These are phyloP conservation scores for Prunella himalayana DNA, from an alignment of 2,113 vertebrate genomes.

Conservation along the genomic window DNA sequence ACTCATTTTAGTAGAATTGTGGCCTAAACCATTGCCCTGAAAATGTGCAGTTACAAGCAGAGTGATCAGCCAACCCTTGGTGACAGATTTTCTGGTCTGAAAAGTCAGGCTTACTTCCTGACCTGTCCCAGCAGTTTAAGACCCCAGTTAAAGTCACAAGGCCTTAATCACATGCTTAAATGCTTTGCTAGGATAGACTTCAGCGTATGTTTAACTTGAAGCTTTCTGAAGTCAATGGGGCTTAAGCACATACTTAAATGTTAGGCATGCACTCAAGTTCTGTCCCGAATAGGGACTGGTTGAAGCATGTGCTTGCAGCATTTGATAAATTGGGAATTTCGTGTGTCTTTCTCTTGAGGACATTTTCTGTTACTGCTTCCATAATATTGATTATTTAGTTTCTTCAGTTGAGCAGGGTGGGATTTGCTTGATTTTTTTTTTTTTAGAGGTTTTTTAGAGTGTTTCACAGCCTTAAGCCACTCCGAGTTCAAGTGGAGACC, in stretches of 20 bases:
- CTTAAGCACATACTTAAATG: slow-evolving; percentile 49
- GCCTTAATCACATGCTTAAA: slow-evolving; percentile 33
- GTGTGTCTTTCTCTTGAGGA: slow-evolving; percentile 17
- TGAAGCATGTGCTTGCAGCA: slow-evolving; percentile 9
- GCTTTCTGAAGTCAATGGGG: slow-evolving; percentile 41
- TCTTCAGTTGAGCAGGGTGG: not conserved
- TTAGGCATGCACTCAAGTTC: slow-evolving; percentile 48
- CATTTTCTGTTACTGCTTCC: not conserved
- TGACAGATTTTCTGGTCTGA: not conserved
- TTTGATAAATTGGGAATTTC: slow-evolving; percentile 44
- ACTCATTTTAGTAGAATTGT: not conserved
- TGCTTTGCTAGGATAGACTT: slow-evolving; percentile 21
- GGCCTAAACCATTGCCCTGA: not conserved
- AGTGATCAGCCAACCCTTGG: not conserved
- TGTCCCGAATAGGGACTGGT: slow-evolving; percentile 17
- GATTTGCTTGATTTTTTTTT: not conserved
- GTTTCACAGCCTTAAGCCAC: not conserved
- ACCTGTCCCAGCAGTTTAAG: not conserved
- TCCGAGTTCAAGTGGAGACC: not conserved
- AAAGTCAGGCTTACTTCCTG: not conserved
- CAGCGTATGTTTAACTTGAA: slow-evolving; percentile 40
- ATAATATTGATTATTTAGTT: not conserved
- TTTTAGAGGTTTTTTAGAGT: not conserved
- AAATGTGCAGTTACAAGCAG: not conserved
- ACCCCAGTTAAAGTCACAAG: slow-evolving; percentile 28